These are phyloP conservation scores for Sphyrna mokarran DNA, from an alignment of 2,113 vertebrate genomes.

Conservation along the genomic window DNA sequence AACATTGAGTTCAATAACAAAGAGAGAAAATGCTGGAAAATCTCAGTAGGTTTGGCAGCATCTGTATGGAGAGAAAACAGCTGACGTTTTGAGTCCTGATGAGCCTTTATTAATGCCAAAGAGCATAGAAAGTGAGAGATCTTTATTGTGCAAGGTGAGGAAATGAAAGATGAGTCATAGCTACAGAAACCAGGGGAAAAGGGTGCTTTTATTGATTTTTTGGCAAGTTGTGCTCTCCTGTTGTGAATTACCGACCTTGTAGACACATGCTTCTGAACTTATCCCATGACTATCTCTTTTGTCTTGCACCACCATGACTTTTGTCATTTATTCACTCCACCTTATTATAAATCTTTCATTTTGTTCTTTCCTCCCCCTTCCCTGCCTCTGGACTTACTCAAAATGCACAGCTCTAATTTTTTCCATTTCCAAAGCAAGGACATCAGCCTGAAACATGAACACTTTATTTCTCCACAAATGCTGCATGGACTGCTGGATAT, in stretches of 20 bases:
- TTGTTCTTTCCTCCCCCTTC: not conserved
- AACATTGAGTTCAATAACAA: not conserved
- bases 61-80: too few species aligned
- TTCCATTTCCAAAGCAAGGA: not conserved
- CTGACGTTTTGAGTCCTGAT: too few species aligned
- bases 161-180: too few species aligned
- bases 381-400: not conserved
- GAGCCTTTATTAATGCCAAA: too few species aligned
- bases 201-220: not conserved
- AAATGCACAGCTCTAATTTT: not conserved
- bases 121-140: too few species aligned
- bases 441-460: not conserved
- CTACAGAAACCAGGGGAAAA: too few species aligned
- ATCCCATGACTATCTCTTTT: not conserved
- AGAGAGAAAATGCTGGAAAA: too few species aligned
- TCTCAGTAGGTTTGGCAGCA: too few species aligned
- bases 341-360: not conserved
- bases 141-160: too few species aligned
- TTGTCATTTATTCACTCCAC: not conserved
- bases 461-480: not conserved
- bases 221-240: not conserved
- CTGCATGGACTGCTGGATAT: not conserved
- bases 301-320: not conserved
- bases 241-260: not conserved
- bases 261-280: not conserved